Evolutionary conservation across 2,113 vertebrate species (phyloP).

Genomic region (Saguinus midas): DNA sequence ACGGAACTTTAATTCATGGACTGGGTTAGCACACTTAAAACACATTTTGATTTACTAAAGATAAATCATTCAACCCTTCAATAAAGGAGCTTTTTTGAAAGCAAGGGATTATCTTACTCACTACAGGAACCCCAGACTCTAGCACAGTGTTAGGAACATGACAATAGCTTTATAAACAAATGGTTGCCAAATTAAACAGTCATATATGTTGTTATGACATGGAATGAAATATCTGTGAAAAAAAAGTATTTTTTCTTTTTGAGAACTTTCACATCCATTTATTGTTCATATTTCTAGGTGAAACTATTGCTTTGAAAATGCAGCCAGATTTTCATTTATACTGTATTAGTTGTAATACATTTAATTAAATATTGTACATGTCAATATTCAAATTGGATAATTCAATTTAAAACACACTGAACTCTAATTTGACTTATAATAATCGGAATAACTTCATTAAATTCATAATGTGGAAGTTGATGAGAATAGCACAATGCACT

Average conservation of each 20-base stretch:
- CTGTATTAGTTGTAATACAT: background rate
- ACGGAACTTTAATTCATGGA: background rate
- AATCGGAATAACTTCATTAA: slow-evolving; percentile 34
- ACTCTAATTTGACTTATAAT: slow-evolving; percentile 19
- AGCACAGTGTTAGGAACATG: background rate
- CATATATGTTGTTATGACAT: background rate
- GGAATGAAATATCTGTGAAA: background rate
- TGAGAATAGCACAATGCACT: background rate
- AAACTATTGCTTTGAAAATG: slow-evolving; percentile 16
- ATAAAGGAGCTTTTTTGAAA: background rate
- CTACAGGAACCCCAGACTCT: background rate
- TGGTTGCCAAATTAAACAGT: background rate
- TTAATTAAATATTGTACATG: slow-evolving; percentile 35
- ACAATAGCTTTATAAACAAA: background rate
- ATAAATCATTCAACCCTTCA: background rate
- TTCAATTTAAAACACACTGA: slow-evolving; percentile 3
- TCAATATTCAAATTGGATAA: slow-evolving; percentile 42
- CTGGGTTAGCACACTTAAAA: background rate
- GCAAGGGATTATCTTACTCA: background rate
- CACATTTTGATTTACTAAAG: slow-evolving; percentile 9
- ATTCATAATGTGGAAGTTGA: background rate
- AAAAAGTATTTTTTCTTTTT: background rate
- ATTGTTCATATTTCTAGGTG: background rate
- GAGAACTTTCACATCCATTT: slow-evolving; percentile 1
- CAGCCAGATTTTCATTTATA: slow-evolving; percentile 31